A percentile compares a stretch with the other conserved stretches of the same genome.
These are phyloP conservation scores for Penaeus chinensis DNA, from an alignment of 1,140 invertebrate species.

Conservation along the genomic window DNA sequence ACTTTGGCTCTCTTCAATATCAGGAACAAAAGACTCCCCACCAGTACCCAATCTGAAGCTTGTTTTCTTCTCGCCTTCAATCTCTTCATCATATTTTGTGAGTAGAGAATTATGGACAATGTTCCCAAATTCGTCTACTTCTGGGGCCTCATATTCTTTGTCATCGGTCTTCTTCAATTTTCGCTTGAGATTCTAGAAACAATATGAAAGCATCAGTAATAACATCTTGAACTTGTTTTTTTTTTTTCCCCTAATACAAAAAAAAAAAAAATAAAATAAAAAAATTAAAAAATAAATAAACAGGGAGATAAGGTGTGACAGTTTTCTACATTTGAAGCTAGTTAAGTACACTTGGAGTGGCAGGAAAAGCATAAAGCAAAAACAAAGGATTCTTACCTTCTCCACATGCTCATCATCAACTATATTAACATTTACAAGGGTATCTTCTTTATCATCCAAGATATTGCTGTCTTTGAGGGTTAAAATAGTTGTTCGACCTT, in stretches of 20 bases:
- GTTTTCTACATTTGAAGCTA: too few species aligned
- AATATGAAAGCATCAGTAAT: slow-evolving; percentile 27
- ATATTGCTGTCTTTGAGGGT: slow-evolving; percentile 95
- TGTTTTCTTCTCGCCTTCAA: slow-evolving; percentile 81
- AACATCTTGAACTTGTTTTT: background rate
- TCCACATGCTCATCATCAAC: slow-evolving; percentile 92
- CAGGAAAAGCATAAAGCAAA: too few species aligned
- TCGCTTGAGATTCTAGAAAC: slow-evolving; percentile 56
- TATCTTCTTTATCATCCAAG: slow-evolving; percentile 87
- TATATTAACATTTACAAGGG: slow-evolving; percentile 96
- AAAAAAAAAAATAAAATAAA: too few species aligned
- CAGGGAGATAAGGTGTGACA: too few species aligned
- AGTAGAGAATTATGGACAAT: slow-evolving; percentile 79
- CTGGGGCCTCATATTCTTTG: slow-evolving; percentile 88
- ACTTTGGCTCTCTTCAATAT: slow-evolving; percentile 65
- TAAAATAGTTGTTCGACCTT: slow-evolving; percentile 87
- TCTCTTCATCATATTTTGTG: slow-evolving; percentile 96
- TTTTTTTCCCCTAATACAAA: too few species aligned
- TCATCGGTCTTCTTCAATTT: slow-evolving; percentile 76
- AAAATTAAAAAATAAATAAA: too few species aligned
- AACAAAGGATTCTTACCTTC: slow-evolving; percentile 72
- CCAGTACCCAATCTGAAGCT: slow-evolving; percentile 75
- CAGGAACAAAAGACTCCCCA: slow-evolving; percentile 36
- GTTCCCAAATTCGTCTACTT: slow-evolving; percentile 84
- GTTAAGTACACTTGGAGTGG: too few species aligned